Evolutionary conservation across 2,113 vertebrate genomes (phyloP).

Genomic region (Pluvianellus socialis): DNA sequence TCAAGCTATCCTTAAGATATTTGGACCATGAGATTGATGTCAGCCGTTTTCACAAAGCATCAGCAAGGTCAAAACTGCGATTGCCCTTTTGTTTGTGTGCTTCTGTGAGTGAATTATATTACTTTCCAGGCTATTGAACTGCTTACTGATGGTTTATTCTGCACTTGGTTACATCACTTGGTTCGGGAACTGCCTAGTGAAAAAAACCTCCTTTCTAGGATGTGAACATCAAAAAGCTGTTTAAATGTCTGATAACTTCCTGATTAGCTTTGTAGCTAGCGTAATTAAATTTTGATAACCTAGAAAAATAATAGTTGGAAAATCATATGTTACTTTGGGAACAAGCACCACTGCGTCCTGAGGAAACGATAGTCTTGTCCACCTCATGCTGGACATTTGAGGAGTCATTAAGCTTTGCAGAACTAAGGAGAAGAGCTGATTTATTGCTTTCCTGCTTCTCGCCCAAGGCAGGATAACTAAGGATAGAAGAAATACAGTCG

Average conservation of each 20-base stretch:
- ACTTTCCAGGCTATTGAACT: neutral
- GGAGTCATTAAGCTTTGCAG: neutral
- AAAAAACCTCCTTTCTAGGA: neutral
- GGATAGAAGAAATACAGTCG: neutral
- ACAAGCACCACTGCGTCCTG: neutral
- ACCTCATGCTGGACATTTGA: neutral
- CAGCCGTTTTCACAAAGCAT: neutral
- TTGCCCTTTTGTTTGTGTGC: neutral
- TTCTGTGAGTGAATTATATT: neutral
- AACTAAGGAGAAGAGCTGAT: neutral
- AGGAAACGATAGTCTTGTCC: neutral
- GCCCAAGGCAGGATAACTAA: neutral
- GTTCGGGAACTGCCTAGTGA: neutral
- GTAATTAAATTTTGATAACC: neutral
- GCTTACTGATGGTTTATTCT: neutral
- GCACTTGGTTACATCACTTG: accelerated
- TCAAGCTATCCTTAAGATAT: neutral
- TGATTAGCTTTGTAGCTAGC: neutral
- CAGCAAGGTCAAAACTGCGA: neutral
- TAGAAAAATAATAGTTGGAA: accelerated
- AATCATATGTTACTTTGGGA: accelerated
- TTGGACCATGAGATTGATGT: neutral
- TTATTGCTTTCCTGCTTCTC: neutral
- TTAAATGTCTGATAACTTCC: neutral
- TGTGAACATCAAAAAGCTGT: neutral